Base-by-base conservation (phyloP, 2,797 vertebrate species). In the Hydrocynus forskahlii region DNA sequence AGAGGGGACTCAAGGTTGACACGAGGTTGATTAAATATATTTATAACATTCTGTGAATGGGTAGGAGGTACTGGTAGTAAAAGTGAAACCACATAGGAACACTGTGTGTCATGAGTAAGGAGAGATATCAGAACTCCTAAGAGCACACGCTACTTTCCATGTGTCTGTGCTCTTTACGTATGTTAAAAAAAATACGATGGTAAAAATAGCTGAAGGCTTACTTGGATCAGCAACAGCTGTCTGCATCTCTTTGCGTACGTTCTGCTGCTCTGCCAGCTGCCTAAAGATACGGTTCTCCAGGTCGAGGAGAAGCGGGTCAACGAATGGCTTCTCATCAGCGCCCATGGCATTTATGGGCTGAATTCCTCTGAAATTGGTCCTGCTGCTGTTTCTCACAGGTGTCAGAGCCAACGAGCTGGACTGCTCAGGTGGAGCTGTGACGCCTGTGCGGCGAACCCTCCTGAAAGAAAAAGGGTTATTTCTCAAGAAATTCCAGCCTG, bases 401-500 rank as follows among this genome's bases (percentile, higher is more conserved):
- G 76, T 50, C 68, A 86, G 16, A 19, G 86, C 60, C 74, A 73
- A 62, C 21, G 85, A 82, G 70, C 55, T 69, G 29, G 88, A 80
- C n/a, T 21, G 29, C 16, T 84, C 83, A 14, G 78, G 83, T 78
- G 87, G 82, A 6, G 43, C 71, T 12, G 71, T 38, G 48, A 84
- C 84, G 55, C 83, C 82, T 54, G 66, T 71, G 48, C 92, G 86
- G 23, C 40, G 54, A n/a, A 86, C 16, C 50, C 88, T 93, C 79
- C 94, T 91, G 50, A 95, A 89, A 45, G 94, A 95, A 40, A 94
- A 67, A 0, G 87, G 87, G 52, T 85, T 89, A 55, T 88, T 91
- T 91, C 93, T 94, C 77, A 95, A 92, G 23, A 93, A 86, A 80
- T 90, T 88, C 71, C 91, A 81, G 62, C 19, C 90, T 0, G 70